These are phyloP conservation scores for Vidua chalybeata DNA, from an alignment of 2,113 vertebrate species.

Conservation along the genomic window DNA sequence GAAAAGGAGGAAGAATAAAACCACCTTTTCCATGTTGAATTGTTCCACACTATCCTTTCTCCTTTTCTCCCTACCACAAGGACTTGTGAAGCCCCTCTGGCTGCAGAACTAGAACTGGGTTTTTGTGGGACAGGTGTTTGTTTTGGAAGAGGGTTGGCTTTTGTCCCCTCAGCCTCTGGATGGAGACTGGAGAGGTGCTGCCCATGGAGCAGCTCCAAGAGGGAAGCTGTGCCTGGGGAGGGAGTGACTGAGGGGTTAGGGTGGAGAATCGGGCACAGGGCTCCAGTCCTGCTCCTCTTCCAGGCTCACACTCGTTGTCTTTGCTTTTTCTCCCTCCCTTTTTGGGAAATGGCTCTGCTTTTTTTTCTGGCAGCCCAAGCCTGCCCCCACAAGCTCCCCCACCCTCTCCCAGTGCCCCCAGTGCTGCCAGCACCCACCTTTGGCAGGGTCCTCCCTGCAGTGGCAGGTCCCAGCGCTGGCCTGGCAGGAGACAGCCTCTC, in stretches of 20 bases:
- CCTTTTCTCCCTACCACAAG: background rate
- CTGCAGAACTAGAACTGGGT: background rate
- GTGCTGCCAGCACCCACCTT: constrained; percentile 64
- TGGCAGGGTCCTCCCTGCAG: background rate
- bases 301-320: background rate
- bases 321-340: background rate
- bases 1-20: background rate
- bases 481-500: constrained; percentile 42
- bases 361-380: too few relatives aligned
- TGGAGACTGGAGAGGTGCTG: background rate
- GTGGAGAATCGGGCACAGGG: rapidly evolving
- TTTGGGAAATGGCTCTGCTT: rapidly evolving
- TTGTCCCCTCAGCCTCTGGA: background rate
- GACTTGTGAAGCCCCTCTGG: background rate
- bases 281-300: background rate
- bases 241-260: rapidly evolving
- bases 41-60: background rate
- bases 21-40: background rate
- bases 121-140: background rate
- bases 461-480: background rate
- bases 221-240: background rate
- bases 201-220: rapidly evolving
- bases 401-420: background rate
- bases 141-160: background rate
- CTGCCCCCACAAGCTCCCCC: background rate